phyloP scores from a whole-genome alignment of 1,140 invertebrate genomes.

The Wasmannia auropunctata region DNA sequence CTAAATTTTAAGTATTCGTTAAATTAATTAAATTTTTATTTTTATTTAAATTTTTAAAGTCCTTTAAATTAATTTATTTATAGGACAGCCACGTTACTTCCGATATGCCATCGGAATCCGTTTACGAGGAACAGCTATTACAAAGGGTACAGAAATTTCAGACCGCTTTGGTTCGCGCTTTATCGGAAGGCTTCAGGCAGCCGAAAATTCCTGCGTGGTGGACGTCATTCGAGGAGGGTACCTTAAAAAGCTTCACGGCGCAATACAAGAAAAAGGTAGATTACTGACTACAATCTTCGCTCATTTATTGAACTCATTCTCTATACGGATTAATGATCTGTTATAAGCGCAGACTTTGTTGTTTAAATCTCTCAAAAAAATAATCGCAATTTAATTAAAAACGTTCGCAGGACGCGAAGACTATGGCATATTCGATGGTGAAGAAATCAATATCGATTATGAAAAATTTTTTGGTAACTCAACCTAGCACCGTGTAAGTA shows the following conservation, averaged over 20 bases:
- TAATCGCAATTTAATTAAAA: not conserved
- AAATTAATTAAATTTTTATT: too few species aligned
- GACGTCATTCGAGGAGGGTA: constrained; percentile 79
- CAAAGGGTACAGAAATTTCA: constrained; percentile 69
- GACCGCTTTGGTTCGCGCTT: constrained; percentile 66
- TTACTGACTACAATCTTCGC: not conserved
- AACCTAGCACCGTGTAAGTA: constrained; percentile 62
- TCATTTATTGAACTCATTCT: not conserved
- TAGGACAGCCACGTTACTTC: not conserved
- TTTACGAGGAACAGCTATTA: constrained; percentile 72
- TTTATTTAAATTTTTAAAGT: too few species aligned
- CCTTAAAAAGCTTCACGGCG: constrained; percentile 74
- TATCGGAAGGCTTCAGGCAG: constrained; percentile 70
- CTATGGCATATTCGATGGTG: constrained; percentile 70
- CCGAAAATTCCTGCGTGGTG: constrained; percentile 78
- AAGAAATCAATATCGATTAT: constrained; percentile 68
- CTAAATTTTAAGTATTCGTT: not conserved
- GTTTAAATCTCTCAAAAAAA: not conserved
- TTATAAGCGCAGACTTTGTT: not conserved
- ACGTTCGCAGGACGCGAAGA: constrained; percentile 66
- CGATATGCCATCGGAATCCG: not conserved
- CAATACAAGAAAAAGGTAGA: constrained; percentile 75
- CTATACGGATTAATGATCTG: not conserved
- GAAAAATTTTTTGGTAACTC: constrained; percentile 65
- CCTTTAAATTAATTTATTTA: constrained; percentile 11